Evolutionary conservation across 2,113 vertebrate genomes (phyloP), one percentile per base, ranked within the genome.

Genomic region (Ciconia maguari): DNA sequence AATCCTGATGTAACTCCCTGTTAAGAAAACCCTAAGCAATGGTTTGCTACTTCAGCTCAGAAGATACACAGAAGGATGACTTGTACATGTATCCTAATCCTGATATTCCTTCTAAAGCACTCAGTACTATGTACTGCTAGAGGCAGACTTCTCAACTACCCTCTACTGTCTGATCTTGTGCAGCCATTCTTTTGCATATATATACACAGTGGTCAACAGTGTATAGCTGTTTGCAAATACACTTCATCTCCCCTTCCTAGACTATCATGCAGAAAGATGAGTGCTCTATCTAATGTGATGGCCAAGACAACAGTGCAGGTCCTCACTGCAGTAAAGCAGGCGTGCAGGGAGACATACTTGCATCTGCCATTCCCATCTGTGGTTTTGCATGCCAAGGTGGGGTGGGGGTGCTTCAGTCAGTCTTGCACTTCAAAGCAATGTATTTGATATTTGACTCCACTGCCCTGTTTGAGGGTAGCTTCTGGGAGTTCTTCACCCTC

Each of bases 71-170:
- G 42, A 34, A 90, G 29, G 65, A 82, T 57, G 42, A 41, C 78
- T 32, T 0, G 2, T n/a, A 9, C 1, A 2, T 32, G 11, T 42
- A 32, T 44, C 32, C 49, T 65, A 34, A 64, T 27, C 20, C 7
- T 69, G 44, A 30, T 51, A 38, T 11, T 65, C 41, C 38, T 74
- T 48, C 41, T 41, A 20, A 86, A 85, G 13, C 29, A 51, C 27
- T 70, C 1, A 1, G 21, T 88, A 29, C 20, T 74, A 9, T 36
- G 29, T 61, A 4, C 58, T 95, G 64, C 15, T 71, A 10, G 57
- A 55, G 41, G 32, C 57, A 86, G 46, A 19, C 44, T 71, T 83
- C 36, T 52, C 34, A 84, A 1, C 8, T 42, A 5, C 19, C 14
- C 19, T n/a, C 80, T 60, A 16, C n/a, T 72, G 8, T 38, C 44